Base-by-base conservation (phyloP, 2,888 invertebrate genomes). In the Scaptomyza tumidula region DNA sequence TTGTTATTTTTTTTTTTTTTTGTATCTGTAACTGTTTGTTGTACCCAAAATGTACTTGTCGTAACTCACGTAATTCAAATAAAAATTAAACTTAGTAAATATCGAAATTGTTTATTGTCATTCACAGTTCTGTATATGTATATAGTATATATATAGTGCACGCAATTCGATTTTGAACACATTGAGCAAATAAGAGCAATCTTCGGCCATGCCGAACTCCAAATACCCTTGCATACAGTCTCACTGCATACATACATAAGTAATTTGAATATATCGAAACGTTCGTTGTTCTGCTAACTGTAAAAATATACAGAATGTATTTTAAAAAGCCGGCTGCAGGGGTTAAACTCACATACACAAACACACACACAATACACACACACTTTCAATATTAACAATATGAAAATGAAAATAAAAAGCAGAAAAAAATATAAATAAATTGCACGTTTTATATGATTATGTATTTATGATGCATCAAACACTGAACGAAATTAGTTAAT, bases 61-160 rank as follows among this genome's bases (percentile, higher is more conserved):
- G 61, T 74, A 74, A 71, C 59, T 62, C 19, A 49, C 19, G 16
- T 58, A 63, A 63, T 61, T 61, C 16, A 72, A 60, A 72, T 59
- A 58, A 39, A 68, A 57, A 50, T 60, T 31, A 24, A 24, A 24
- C 3, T 24, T 24, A 60, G 61, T 6, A 44, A 45, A 19, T 24
- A 31, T 44, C 11, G 19, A 50, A 27, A 24, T 27, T 16, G 7
- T 39, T 50, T 29, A 50, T 50, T 55, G n/a, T 45, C 54, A 55
- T 44, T 31, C 31, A 33, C 19, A 54, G 24, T 24, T 24, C 24
- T 19, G 19, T 31, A 50, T 6, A 24, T 10, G 41, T 41, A 31
- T 50, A 35, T 58, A 39, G 29, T 29, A 9, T 54, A 43, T 70
- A 50, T 49, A 56, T 24, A 39, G 37, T 48, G 48, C 48, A 58